Evolutionary conservation across 92 coral and sea anemone genomes (phyloP), one percentile per base, ranked within the genome.

Genomic region (Plumapathes pennacea): DNA sequence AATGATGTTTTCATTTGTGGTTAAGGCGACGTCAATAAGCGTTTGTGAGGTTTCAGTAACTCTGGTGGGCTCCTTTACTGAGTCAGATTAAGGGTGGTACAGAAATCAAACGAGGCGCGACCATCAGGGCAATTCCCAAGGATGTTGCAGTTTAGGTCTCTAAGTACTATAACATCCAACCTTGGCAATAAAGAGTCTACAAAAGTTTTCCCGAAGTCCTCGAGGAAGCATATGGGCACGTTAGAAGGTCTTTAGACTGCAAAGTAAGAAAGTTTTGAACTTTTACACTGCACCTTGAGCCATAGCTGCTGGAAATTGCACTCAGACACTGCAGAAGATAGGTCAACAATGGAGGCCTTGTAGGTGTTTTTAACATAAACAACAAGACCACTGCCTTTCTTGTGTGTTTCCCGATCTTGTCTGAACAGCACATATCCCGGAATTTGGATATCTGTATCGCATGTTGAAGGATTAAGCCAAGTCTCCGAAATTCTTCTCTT

Each of bases 401-500:
- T 68, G 36, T 77, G 82, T 41, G 24, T 25, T 25, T 74, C 77
- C 14, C 77, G 51, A 37, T 77, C 84, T 56, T 77, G 84, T 46
- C 77, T 68, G 57, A 77, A 77, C 25, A 55, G 29, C 9, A 46
- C 38, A 50, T 48, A 77, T n/a, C 77, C 84, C 43, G 77, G 71
- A 27, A 67, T 59, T 29, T 54, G 44, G 15, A 79, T 71, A 27
- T 71, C 85, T 32, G 25, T 50, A 45, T 79, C 32, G 12, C 24
- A 46, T 29, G 51, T 71, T 27, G 80, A 62, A 38, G 74, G 55
- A 49, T 69, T 73, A 25, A 69, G 67, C 72, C 78, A 78, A 29
- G 78, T 40, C 43, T 69, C 72, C 8, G 72, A 78, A 26, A 71
- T 79, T 32, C 50, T n/a, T n/a, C n/a, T n/a, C n/a, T n/a, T n/a